Evolutionary conservation across 2,888 invertebrate species (phyloP).

Genomic region (Parthenolecanium corni): DNA sequence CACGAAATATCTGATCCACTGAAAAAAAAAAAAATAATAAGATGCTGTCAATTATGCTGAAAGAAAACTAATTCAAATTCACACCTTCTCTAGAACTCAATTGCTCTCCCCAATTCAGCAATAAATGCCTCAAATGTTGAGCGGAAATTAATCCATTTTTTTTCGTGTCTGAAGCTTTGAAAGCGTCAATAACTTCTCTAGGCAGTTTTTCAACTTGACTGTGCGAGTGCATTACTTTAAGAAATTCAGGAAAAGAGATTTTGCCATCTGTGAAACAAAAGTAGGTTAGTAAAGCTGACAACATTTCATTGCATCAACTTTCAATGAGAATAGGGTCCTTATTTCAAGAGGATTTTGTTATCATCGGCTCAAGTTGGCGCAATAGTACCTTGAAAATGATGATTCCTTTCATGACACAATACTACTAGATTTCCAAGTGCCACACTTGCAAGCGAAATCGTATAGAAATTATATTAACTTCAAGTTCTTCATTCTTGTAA

Average conservation of each 20-base stretch:
- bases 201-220: constrained; percentile 70
- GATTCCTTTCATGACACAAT: no score
- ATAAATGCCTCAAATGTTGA: constrained; percentile 67
- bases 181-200: constrained; percentile 74
- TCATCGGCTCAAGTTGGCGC: no score
- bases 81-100: constrained; percentile 52
- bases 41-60: background rate
- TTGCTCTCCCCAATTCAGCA: constrained; percentile 87
- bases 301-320: background rate
- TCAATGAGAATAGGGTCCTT: background rate
- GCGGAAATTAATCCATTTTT: constrained; percentile 66
- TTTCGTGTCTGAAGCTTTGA: constrained; percentile 69
- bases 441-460: no score
- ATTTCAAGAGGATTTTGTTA: no score
- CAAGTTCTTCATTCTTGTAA: no score
- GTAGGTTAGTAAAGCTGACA: constrained; percentile 1
- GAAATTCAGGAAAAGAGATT: constrained; percentile 88
- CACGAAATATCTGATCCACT: constrained; percentile 82
- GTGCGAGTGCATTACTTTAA: constrained; percentile 90
- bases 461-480: no score
- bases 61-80: background rate
- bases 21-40: constrained; percentile 28
- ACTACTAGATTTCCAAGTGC: no score
- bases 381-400: no score
- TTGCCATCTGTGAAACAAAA: constrained; percentile 54